phyloP scores from a whole-genome alignment of 2,888 invertebrate genomes.

The Mystacides longicornis region DNA sequence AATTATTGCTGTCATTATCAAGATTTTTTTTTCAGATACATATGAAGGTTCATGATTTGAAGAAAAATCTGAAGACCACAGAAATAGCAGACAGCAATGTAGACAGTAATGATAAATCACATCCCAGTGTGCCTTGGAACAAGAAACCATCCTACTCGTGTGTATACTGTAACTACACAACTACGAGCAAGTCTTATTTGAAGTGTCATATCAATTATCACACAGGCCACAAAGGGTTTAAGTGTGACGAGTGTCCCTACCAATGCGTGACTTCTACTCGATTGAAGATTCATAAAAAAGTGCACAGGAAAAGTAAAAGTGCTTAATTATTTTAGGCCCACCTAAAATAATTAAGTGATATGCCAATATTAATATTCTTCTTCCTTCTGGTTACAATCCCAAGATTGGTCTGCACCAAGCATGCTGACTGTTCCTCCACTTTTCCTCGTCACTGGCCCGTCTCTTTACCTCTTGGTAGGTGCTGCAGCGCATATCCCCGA shows the following conservation, averaged over 20 bases:
- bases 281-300: constrained; percentile 14
- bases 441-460: too few relatives aligned
- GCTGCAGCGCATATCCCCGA: too few relatives aligned
- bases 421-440: too few relatives aligned
- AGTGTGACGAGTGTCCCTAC: constrained; percentile 18
- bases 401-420: too few relatives aligned
- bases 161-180: constrained; percentile 12
- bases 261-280: constrained; percentile 12
- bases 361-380: too few relatives aligned
- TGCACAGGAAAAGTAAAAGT: constrained; percentile 11
- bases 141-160: constrained; percentile 11
- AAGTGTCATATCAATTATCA: constrained; percentile 19
- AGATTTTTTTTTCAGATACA: background rate
- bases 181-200: constrained; percentile 15
- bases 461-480: too few relatives aligned
- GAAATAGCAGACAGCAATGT: too few relatives aligned
- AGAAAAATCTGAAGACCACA: too few relatives aligned
- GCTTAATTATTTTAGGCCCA: too few relatives aligned
- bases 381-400: too few relatives aligned
- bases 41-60: background rate
- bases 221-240: constrained; percentile 14
- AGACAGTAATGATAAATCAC: constrained; percentile 5
- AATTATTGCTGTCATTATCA: too few relatives aligned
- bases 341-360: too few relatives aligned
- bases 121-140: constrained; percentile 9